phyloP scores from a whole-genome alignment of 2,888 invertebrate species.

The Rhagonycha lutea region DNA sequence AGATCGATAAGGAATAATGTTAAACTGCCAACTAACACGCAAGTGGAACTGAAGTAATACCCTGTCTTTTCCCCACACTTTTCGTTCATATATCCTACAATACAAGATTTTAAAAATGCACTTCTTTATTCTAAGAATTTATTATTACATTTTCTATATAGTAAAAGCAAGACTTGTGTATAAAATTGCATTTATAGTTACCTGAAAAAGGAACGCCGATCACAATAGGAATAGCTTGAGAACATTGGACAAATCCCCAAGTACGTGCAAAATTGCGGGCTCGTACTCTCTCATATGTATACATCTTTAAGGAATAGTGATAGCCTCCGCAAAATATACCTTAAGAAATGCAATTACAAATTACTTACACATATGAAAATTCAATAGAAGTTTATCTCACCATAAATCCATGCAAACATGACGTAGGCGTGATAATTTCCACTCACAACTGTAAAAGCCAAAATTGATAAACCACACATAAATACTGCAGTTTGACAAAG shows the following conservation, averaged over 20 bases:
- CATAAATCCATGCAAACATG: conserved; percentile 81
- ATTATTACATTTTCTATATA: too few relatives aligned
- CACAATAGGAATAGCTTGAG: conserved; percentile 83
- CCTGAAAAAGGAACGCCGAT: conserved; percentile 84
- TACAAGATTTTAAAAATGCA: neutral
- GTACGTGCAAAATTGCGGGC: conserved; percentile 85
- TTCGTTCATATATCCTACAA: conserved; percentile 77
- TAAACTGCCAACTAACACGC: conserved; percentile 75
- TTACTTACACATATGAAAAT: neutral
- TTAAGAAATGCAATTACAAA: conserved; percentile 44
- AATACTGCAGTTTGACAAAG: conserved; percentile 81
- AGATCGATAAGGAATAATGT: conserved; percentile 82
- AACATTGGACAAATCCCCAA: conserved; percentile 88
- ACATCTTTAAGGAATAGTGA: conserved; percentile 87
- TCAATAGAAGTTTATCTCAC: conserved; percentile 51
- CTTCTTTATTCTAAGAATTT: too few relatives aligned
- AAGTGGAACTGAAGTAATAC: conserved; percentile 82
- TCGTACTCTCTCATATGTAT: conserved; percentile 83
- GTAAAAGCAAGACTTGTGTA: too few relatives aligned
- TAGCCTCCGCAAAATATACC: conserved; percentile 88
- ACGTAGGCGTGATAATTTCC: conserved; percentile 78
- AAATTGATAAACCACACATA: conserved; percentile 75
- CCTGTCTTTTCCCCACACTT: conserved; percentile 78
- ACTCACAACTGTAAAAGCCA: conserved; percentile 77
- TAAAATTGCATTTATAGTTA: conserved; percentile 45